Conservation (phyloP, 1,140 invertebrate genomes). For the Eufriesea mexicana region DNA sequence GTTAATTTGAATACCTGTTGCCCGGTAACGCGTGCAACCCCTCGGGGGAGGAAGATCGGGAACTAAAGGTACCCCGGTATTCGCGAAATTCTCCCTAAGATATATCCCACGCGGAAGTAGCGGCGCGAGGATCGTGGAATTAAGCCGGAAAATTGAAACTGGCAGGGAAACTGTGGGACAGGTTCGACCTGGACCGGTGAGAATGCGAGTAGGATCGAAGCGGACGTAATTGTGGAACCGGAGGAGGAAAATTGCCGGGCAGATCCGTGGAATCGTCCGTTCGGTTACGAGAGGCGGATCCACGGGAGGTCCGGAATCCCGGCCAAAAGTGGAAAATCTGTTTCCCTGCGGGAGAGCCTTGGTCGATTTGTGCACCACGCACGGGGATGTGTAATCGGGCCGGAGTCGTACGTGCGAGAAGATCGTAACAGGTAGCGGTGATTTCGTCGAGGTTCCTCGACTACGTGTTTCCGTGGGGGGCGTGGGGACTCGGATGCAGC, state of each 20-base stretch:
- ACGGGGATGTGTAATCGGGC: slow-evolving; percentile 4
- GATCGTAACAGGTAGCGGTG: slow-evolving; percentile 30
- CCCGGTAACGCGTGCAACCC: slow-evolving; percentile 39
- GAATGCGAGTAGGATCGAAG: too few species aligned
- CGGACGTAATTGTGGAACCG: too few species aligned
- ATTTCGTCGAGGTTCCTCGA: neutral
- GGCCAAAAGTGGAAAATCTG: neutral
- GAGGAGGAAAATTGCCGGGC: too few species aligned
- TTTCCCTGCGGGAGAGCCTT: neutral
- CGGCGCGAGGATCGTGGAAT: neutral
- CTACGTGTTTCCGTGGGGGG: neutral
- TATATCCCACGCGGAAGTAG: neutral
- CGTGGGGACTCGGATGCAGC: too few species aligned
- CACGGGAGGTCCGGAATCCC: neutral
- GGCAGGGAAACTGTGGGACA: too few species aligned
- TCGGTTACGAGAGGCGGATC: neutral
- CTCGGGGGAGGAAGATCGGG: neutral
- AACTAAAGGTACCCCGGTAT: neutral
- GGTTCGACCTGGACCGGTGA: too few species aligned
- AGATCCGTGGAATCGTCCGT: too few species aligned
- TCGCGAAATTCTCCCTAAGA: slow-evolving; percentile 28
- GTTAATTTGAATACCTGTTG: slow-evolving; percentile 70
- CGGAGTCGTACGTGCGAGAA: slow-evolving; percentile 27
- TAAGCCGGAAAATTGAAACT: neutral
- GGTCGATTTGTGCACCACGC: slow-evolving; percentile 35